Evolutionary conservation across 2,113 vertebrate species (phyloP).

Genomic region (Calidris pygmaea): DNA sequence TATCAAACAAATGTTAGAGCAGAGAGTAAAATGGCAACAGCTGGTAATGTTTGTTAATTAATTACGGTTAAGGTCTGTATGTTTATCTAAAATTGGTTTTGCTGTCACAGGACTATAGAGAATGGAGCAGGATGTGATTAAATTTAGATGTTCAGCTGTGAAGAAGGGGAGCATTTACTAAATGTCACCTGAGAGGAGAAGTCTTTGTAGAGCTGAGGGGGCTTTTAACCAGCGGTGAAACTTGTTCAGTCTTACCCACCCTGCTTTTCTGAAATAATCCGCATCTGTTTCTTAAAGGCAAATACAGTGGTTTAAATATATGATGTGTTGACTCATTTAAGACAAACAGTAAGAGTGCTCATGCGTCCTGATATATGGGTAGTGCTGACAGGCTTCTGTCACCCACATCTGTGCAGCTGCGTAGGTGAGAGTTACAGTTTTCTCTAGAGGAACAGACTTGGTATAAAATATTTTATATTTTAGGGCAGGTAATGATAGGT

Average conservation of each 20-base stretch:
- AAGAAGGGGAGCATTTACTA: not conserved
- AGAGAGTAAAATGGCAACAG: not conserved
- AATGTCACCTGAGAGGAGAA: not conserved
- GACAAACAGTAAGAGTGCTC: not conserved
- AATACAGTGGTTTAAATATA: not conserved
- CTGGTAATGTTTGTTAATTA: slow-evolving; percentile 27
- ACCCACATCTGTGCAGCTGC: not conserved
- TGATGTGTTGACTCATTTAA: not conserved
- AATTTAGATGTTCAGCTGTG: not conserved
- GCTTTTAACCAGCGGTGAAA: not conserved
- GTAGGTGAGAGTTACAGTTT: not conserved
- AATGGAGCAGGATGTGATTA: not conserved
- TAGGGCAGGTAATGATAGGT: no score
- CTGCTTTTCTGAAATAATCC: not conserved
- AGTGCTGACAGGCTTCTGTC: not conserved
- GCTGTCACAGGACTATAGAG: not conserved
- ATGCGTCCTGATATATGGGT: accelerated
- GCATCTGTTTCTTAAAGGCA: not conserved
- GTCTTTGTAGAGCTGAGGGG: not conserved
- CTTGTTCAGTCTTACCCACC: not conserved
- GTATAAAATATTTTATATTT: not conserved
- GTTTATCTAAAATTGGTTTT: slow-evolving; percentile 1
- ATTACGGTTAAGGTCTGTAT: not conserved
- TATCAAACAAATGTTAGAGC: not conserved
- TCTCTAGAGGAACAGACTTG: not conserved